phyloP scores from a whole-genome alignment of 2,797 vertebrate genomes.

The Atherinosoma microstoma region DNA sequence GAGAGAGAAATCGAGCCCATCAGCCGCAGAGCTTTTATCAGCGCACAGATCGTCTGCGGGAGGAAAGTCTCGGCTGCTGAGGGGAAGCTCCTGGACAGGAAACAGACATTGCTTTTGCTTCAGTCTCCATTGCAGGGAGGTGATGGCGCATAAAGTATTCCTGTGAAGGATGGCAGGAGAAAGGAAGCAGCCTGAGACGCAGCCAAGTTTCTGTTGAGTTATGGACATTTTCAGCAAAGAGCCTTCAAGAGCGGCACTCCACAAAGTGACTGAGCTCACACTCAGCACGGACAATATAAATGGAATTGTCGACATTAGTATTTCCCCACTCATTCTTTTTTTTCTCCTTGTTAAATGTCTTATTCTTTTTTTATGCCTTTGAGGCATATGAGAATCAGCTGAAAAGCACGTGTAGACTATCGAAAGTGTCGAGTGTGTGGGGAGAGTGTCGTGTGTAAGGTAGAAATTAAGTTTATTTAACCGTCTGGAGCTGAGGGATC shows the following conservation, averaged over 20 bases:
- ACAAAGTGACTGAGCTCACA: slow-evolving; percentile 67
- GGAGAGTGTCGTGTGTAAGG: not conserved
- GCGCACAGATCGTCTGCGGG: slow-evolving; percentile 9
- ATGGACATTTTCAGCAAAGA: slow-evolving; percentile 62
- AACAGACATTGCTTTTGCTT: slow-evolving; percentile 53
- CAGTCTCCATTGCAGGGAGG: slow-evolving; percentile 44
- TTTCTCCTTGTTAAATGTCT: slow-evolving; percentile 37
- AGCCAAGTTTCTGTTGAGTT: slow-evolving; percentile 75
- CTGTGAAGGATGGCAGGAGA: slow-evolving; percentile 58
- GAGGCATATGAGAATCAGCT: slow-evolving; percentile 26
- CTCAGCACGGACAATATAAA: slow-evolving; percentile 61
- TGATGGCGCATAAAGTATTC: slow-evolving; percentile 67
- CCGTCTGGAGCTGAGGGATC: slow-evolving; percentile 55
- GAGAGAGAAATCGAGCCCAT: slow-evolving; percentile 24
- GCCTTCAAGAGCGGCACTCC: slow-evolving; percentile 62
- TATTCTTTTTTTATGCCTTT: slow-evolving; percentile 37
- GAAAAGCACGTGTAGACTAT: slow-evolving; percentile 35
- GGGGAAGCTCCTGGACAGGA: slow-evolving; percentile 55
- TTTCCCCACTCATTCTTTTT: slow-evolving; percentile 53
- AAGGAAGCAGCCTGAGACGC: slow-evolving; percentile 59
- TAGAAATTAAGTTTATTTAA: slow-evolving; percentile 56
- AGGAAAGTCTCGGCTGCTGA: slow-evolving; percentile 7
- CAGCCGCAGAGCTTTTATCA: slow-evolving; percentile 29
- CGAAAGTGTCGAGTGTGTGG: slow-evolving; percentile 18
- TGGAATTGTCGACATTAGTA: slow-evolving; percentile 60